Base-by-base conservation (phyloP, 1,140 invertebrate genomes). In the Aphaenogaster rudis region DNA sequence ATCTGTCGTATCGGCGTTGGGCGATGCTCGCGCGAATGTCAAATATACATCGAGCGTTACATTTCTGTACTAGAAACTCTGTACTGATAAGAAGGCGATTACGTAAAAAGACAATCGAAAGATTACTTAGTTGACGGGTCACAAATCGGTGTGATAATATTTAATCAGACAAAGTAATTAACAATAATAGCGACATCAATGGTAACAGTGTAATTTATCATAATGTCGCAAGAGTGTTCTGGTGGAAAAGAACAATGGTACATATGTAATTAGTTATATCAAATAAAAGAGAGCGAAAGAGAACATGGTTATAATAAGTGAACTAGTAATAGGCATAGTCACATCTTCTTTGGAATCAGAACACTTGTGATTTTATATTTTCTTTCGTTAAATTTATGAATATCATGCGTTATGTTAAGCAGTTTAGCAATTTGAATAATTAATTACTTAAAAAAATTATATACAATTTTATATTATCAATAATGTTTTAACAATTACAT, bases 31-130 rank as follows among this genome's bases (percentile, higher is more conserved):
- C 28, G 42, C 59, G 54, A 67, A 52, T 76, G 59, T 39, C 33
- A 72, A 52, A 61, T 80, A 80, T 11, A 72, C 39, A 61, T 36
- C 8, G 33, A 36, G 13, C 48, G n/a, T 45, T 59, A 59, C 33
- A 13, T 36, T 36, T 48, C 33, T 42, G 17, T 77, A 54, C 52
- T 33, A 13, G 2, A 5, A 67, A 67, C 13, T 69, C 13, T 15
- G 13, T 33, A 64, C 21, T 79, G 82, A 86, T 86, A 86, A 86
- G 52, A 11, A 28, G 11, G 3, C 33, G 42, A 66, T 79, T 79
- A 67, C 48, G 67, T 48, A 86, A 66, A 36, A 54, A 59, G n/a
- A 42, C 64, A 36, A 71, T 81, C 21, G 15, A 33, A n/a, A 45
- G 1, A 28, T 28, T 4, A 15, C 21, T 42, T 69, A 28, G 4